Conservation (phyloP, 2,113 vertebrate genomes). For the Argyrosomus japonicus region DNA sequence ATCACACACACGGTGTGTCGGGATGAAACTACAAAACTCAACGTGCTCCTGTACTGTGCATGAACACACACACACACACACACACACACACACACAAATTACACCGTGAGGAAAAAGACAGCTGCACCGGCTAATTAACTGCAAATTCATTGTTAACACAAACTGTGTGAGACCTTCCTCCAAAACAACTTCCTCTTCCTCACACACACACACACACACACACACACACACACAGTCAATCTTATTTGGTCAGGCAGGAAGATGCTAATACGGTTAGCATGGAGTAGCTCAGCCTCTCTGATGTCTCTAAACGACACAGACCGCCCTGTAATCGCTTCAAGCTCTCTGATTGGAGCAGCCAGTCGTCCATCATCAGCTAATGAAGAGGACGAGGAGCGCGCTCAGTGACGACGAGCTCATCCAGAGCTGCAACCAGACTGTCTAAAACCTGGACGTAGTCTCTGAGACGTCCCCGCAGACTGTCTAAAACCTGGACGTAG, state of each 20-base stretch:
- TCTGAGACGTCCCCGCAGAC: no score
- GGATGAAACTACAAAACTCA: not conserved
- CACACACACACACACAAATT: not conserved
- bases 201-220: constrained; percentile 23
- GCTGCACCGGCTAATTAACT: constrained; percentile 48
- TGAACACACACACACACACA: constrained; percentile 20
- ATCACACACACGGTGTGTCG: no score
- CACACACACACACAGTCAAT: constrained; percentile 1
- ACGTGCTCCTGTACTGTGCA: not conserved
- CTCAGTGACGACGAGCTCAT: not conserved
- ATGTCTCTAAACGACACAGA: constrained; percentile 18
- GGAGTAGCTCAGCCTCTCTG: constrained; percentile 2
- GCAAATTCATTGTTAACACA: constrained; percentile 55
- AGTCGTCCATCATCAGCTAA: not conserved
- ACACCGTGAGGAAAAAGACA: not conserved
- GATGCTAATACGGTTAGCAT: constrained; percentile 40
- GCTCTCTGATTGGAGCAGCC: constrained; percentile 32
- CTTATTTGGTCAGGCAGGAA: not conserved
- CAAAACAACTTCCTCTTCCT: not conserved
- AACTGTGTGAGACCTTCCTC: constrained; percentile 23
- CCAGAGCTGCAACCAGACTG: no score
- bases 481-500: no score
- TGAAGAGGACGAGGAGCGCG: not conserved
- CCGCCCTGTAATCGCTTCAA: not conserved
- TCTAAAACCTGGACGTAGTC: no score